Evolutionary conservation across 1,140 invertebrate genomes (phyloP).

Genomic region (Steinernema khuongi): DNA sequence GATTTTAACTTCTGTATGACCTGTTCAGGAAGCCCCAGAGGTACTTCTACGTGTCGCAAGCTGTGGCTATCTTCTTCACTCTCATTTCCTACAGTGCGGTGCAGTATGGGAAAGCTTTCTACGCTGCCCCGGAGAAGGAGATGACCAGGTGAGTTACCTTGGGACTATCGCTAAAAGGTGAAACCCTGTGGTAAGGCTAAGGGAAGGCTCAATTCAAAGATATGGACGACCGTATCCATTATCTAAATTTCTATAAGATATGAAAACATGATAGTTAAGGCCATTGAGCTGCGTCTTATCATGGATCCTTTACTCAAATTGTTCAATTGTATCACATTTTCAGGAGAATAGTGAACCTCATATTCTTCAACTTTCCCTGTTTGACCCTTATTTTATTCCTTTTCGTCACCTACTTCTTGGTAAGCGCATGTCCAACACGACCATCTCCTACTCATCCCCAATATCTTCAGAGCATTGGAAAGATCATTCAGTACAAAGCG

Average conservation of each 20-base stretch:
- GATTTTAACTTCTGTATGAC: neutral
- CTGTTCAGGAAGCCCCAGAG: neutral
- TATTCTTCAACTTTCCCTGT: neutral
- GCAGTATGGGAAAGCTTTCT: neutral
- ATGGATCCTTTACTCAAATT: too few relatives aligned
- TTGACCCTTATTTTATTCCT: neutral
- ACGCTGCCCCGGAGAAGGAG: neutral
- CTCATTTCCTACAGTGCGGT: neutral
- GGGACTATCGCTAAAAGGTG: too few relatives aligned
- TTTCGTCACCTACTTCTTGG: neutral
- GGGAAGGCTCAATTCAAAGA: too few relatives aligned
- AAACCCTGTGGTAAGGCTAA: too few relatives aligned
- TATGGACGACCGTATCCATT: too few relatives aligned
- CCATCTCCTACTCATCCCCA: too few relatives aligned
- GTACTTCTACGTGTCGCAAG: neutral
- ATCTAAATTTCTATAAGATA: too few relatives aligned
- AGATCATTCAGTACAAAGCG: neutral
- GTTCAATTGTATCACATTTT: neutral
- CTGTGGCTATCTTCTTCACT: neutral
- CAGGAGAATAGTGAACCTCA: neutral
- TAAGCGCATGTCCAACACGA: neutral
- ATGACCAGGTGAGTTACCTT: neutral
- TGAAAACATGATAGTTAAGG: too few relatives aligned
- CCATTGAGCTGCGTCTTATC: too few relatives aligned
- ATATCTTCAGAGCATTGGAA: neutral